These are phyloP conservation scores for Malurus melanocephalus DNA, from an alignment of 2,113 vertebrate species.

Conservation along the genomic window DNA sequence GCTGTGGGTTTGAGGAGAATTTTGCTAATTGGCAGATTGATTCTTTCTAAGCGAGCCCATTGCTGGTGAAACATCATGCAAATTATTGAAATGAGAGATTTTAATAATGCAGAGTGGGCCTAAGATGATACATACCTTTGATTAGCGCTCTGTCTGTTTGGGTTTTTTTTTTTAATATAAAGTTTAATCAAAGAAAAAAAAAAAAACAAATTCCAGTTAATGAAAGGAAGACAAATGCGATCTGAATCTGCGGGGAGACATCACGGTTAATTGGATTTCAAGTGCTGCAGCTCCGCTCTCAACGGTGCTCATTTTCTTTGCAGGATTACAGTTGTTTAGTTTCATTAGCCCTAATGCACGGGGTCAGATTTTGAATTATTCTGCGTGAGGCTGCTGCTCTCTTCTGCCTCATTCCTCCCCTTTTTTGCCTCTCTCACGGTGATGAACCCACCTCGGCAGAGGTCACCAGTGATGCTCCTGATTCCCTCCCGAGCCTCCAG, in stretches of 20 bases:
- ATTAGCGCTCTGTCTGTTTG: slow-evolving; percentile 2
- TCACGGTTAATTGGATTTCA: slow-evolving; percentile 62
- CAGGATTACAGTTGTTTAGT: slow-evolving; percentile 40
- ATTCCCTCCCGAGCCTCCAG: not conserved
- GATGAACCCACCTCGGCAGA: not conserved
- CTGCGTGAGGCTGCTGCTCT: not conserved
- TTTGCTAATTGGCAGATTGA: not conserved
- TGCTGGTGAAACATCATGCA: not conserved
- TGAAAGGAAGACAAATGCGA: slow-evolving; percentile 24
- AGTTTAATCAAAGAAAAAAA: slow-evolving; percentile 52
- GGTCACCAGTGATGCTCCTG: not conserved
- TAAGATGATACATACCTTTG: slow-evolving; percentile 10
- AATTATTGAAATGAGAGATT: not conserved
- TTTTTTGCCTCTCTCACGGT: not conserved
- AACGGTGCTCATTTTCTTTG: slow-evolving; percentile 43
- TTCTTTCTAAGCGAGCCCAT: not conserved
- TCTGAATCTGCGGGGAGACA: slow-evolving; percentile 15
- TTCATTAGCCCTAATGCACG: slow-evolving; percentile 41
- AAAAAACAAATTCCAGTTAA: slow-evolving; percentile 28
- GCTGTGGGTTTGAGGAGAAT: not conserved
- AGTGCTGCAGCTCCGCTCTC: slow-evolving; percentile 29
- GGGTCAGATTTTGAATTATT: slow-evolving; percentile 43
- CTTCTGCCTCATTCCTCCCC: not conserved
- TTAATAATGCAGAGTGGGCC: slow-evolving; percentile 32
- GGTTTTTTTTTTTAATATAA: slow-evolving; percentile 33